phyloP scores from a whole-genome alignment of 2,888 invertebrate species.

The Drosophila seclusa region DNA sequence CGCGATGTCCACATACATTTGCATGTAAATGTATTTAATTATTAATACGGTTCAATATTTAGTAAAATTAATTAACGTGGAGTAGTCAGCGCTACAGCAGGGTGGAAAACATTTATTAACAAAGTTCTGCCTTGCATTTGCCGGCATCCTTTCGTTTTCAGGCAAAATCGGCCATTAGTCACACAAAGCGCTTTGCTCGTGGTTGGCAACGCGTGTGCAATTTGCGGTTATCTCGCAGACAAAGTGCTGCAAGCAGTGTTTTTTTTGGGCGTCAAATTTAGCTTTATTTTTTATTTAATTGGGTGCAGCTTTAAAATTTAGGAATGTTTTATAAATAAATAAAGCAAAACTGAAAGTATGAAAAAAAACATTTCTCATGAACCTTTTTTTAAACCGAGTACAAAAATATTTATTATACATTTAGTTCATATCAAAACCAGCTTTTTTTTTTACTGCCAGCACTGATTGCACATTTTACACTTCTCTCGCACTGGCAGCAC shows the following conservation, averaged over 20 bases:
- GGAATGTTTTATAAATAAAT: neutral
- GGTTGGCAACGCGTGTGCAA: constrained; percentile 37
- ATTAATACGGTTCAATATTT: neutral
- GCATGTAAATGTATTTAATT: no score
- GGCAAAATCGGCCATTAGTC: constrained; percentile 26
- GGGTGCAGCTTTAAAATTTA: neutral
- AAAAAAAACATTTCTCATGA: neutral
- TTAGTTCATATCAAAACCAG: neutral
- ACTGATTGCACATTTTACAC: neutral
- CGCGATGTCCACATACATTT: no score
- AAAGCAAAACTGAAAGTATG: neutral
- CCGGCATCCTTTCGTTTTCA: neutral
- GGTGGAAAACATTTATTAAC: neutral
- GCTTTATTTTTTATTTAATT: neutral
- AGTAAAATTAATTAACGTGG: constrained; percentile 27
- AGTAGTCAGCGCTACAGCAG: neutral
- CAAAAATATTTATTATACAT: neutral
- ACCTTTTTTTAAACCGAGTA: neutral
- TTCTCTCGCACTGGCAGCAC: constrained; percentile 33
- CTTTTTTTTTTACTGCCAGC: neutral
- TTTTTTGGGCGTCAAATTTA: neutral
- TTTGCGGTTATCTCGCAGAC: constrained; percentile 14
- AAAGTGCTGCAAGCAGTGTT: neutral
- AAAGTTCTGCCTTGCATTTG: constrained; percentile 1
- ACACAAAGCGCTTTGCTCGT: constrained; percentile 8